A percentile compares a stretch with the other conserved stretches of the same genome.
Evolutionary conservation across 2,797 vertebrate species (phyloP).

Genomic region (Sylvilagus floridanus): DNA sequence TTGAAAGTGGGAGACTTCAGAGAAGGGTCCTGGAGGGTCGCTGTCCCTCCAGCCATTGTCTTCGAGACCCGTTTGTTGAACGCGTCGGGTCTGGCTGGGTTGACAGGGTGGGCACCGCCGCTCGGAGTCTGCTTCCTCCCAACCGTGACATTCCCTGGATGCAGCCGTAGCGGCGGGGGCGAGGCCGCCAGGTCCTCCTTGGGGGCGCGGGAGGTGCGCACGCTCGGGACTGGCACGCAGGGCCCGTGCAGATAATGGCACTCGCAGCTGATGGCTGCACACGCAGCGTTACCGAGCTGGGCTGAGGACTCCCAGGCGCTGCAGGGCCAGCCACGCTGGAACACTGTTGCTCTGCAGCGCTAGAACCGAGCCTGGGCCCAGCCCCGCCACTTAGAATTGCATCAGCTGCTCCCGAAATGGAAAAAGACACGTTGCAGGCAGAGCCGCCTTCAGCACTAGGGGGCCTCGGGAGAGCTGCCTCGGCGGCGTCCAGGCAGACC

Average conservation of each 20-base stretch:
- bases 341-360: background rate
- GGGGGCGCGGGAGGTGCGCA: background rate
- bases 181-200: background rate
- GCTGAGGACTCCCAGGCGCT: background rate
- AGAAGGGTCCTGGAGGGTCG: background rate
- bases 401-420: constrained; percentile 71
- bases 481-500: background rate
- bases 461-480: background rate
- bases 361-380: background rate
- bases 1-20: background rate
- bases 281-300: background rate
- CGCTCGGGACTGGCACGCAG: background rate
- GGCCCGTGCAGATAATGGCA: background rate
- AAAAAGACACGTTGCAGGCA: constrained; percentile 54
- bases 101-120: background rate
- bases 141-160: background rate
- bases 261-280: background rate
- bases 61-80: background rate
- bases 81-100: background rate
- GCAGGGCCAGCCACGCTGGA: constrained; percentile 55
- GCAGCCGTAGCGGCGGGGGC: background rate
- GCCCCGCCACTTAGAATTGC: constrained; percentile 73
- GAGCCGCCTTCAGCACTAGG: constrained; percentile 30
- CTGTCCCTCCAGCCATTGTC: constrained; percentile 48
- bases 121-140: constrained; percentile 14